phyloP scores from a whole-genome alignment of 1,140 invertebrate species.

The Ceratina japonica region DNA sequence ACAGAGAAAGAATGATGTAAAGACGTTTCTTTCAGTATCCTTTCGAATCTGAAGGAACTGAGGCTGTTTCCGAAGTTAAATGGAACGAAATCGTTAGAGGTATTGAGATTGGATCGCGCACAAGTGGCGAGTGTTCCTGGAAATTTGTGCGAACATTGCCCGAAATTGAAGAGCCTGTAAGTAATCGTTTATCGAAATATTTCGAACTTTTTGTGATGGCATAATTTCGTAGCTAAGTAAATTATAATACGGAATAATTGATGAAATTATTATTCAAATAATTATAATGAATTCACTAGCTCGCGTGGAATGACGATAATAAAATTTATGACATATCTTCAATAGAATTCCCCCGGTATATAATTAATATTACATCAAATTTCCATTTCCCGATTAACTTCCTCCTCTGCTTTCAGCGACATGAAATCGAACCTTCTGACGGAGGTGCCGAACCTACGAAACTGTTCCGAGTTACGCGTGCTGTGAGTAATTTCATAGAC shows the following conservation, averaged over 20 bases:
- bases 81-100: constrained; percentile 87
- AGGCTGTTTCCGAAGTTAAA: constrained; percentile 90
- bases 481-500: constrained; percentile 86
- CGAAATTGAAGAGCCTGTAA: constrained; percentile 92
- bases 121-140: constrained; percentile 85
- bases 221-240: not conserved
- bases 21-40: constrained; percentile 83
- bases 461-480: constrained; percentile 88
- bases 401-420: constrained; percentile 83
- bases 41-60: constrained; percentile 91
- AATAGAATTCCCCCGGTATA: not conserved
- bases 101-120: constrained; percentile 90
- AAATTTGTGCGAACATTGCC: constrained; percentile 88
- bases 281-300: constrained; percentile 1
- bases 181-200: constrained; percentile 72
- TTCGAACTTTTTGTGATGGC: not conserved
- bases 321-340: not conserved
- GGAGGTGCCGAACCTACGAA: constrained; percentile 85
- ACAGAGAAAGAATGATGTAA: no score
- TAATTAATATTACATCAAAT: not conserved
- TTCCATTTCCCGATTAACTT: not conserved
- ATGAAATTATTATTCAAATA: constrained; percentile 7
- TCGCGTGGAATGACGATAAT: not conserved
- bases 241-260: not conserved
- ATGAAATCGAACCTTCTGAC: constrained; percentile 89